Evolutionary conservation across 2,113 vertebrate species (phyloP), one percentile per base, ranked within the genome.

Genomic region (Cavia aperea): DNA sequence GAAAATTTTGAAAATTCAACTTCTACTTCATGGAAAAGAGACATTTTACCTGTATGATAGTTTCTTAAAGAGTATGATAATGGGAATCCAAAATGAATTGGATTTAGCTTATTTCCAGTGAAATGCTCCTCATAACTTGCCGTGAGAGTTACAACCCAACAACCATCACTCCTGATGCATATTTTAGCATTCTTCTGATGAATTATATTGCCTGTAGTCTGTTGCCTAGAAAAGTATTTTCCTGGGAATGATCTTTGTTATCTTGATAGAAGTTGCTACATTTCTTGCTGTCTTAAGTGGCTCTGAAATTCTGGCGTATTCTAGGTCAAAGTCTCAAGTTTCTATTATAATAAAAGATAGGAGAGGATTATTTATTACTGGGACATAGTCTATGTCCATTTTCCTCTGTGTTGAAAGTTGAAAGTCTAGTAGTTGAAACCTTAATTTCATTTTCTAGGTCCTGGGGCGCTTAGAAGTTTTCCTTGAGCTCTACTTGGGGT

Each of bases 371-470:
- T 85, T 81, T 91, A 82, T 91, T 93, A 72, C n/a, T 51, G 4
- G 54, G 46, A 83, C 43, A 91, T 89, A 63, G 54, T 26, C 31
- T 60, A 31, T 84, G n/a, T 51, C 12, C 33, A 66, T 85, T 33
- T 86, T 93, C 19, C 13, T 54, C n/a, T 91, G 70, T 83, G 60
- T 43, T 58, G n/a, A 75, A 46, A 86, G 26, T 33, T 86, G 49
- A 85, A 70, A 88, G 81, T 89, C 8, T 90, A 79, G 43, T 75
- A 89, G 82, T 89, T 81, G 75, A 92, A 88, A 23, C 5, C 11
- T 83, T 88, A 54, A 26, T 90, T 65, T 89, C 46, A 43, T 63
- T 95, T 93, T 73, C 87, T 91, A 62, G 16, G 81, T 89, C 6
- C 29, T n/a, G n/a, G n/a, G n/a, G n/a, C n/a, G 1, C 66, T 89